Evolutionary conservation across 1,140 invertebrate species (phyloP).

Genomic region (Brevipalpus yothersi): DNA sequence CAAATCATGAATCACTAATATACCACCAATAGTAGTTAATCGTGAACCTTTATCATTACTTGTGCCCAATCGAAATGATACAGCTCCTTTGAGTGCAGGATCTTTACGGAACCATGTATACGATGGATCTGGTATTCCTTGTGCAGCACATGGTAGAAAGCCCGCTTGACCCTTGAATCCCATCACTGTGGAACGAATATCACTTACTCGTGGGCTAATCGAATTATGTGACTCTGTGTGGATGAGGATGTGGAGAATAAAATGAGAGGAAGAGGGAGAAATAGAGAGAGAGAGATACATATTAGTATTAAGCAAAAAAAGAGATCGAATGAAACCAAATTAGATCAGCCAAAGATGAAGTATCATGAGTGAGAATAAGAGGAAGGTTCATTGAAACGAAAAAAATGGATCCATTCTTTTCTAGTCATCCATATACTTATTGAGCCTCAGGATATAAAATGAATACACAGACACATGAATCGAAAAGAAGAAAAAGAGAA

Average conservation of each 20-base stretch:
- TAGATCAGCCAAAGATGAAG: too few relatives aligned
- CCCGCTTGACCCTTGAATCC: conserved; percentile 13
- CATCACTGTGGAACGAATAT: neutral
- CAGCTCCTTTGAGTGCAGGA: too few relatives aligned
- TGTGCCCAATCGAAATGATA: neutral
- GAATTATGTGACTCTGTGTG: conserved; percentile 14
- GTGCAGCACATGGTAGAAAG: conserved; percentile 21
- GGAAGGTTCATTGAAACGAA: too few relatives aligned
- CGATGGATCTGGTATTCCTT: conserved; percentile 14
- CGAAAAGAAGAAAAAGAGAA: too few relatives aligned
- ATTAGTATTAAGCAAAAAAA: neutral
- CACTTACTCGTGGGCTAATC: conserved; percentile 14
- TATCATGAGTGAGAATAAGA: too few relatives aligned
- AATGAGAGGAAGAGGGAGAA: neutral
- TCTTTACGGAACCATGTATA: conserved; percentile 12
- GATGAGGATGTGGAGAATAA: neutral
- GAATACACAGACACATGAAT: too few relatives aligned
- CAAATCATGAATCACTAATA: conserved; percentile 11
- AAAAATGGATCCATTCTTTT: too few relatives aligned
- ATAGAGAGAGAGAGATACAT: neutral
- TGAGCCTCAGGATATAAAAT: too few relatives aligned
- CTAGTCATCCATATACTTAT: too few relatives aligned
- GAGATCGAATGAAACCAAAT: too few relatives aligned
- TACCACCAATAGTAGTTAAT: conserved; percentile 8
- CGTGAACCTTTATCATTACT: too few relatives aligned